Evolutionary conservation across 1,140 invertebrate genomes (phyloP), one percentile per base, ranked within the genome.

Genomic region (Acromyrmex echinatior): DNA sequence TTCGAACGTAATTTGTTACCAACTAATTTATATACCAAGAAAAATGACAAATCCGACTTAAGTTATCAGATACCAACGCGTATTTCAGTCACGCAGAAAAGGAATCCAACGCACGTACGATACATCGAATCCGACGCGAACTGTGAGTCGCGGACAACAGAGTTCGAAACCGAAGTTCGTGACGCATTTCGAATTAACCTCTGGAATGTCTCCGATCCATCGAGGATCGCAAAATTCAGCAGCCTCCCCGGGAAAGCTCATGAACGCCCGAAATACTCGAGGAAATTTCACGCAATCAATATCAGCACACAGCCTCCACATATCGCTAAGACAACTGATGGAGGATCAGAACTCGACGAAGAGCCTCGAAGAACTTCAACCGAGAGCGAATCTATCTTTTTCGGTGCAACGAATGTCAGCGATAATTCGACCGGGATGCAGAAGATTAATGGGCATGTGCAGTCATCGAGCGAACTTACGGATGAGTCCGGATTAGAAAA

Each of bases 31-130:
- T 62, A 25, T 18, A 25, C 0, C 39, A n/a, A 16, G 18, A 12
- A 35, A n/a, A 45, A 49, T n/a, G 25, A 76, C 9, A 7, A 35
- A 31, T 31, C 80, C 18, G 49, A 62, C 21, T 49, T 51, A 21
- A 16, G 45, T 9, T 60, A 53, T 51, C 78, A 66, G 10, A 76
- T 58, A 14, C 58, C 39, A 14, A 18, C 18, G 39, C 80, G 80
- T 76, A 76, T 84, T 74, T 62, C 80, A 76, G 39, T 76, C 70
- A 84, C 56, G 80, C 80, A 31, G 80, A 25, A 49, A 58, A 49
- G 66, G 70, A 74, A 84, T 84, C 80, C 80, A 31, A 63, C 62
- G 70, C 68, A 84, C 35, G 80, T 51, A 51, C 70, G 25, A 74
- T 39, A 76, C 58, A 70, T 84, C 28, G 28, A 14, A 45, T 18